These are phyloP conservation scores for Boloria selene DNA, from an alignment of 2,888 invertebrate species.

Conservation along the genomic window DNA sequence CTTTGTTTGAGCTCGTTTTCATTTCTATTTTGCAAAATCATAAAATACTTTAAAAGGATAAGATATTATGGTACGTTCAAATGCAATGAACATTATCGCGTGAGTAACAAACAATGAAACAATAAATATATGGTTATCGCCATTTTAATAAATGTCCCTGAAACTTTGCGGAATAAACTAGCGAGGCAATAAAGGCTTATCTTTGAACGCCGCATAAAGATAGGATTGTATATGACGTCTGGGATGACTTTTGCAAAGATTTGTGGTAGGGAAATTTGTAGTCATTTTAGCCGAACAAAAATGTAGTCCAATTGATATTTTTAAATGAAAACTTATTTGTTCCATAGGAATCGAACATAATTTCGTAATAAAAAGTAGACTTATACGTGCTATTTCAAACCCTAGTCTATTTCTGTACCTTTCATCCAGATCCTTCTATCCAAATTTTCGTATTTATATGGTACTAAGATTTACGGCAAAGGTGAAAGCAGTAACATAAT, in stretches of 20 bases:
- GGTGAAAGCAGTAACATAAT: no score
- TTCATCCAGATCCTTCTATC: no score
- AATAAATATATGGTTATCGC: slow-evolving; percentile 79
- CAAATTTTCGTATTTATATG: no score
- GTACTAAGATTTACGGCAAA: no score
- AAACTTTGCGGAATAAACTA: slow-evolving; percentile 67
- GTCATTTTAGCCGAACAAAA: no score
- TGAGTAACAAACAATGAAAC: slow-evolving; percentile 67
- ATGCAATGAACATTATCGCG: slow-evolving; percentile 49
- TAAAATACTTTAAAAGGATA: slow-evolving; percentile 22
- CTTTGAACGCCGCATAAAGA: slow-evolving; percentile 32
- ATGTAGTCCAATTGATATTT: no score
- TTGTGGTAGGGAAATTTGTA: slow-evolving; percentile 1
- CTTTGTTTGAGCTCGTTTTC: neutral
- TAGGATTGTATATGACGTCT: slow-evolving; percentile 37
- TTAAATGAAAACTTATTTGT: no score
- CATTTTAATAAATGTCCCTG: slow-evolving; percentile 77
- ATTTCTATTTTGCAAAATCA: slow-evolving; percentile 12
- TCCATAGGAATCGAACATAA: no score
- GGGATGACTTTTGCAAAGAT: slow-evolving; percentile 19
- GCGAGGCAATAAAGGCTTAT: slow-evolving; percentile 60
- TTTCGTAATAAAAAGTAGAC: no score
- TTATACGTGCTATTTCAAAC: no score
- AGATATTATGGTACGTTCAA: slow-evolving; percentile 41
- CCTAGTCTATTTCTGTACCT: no score